Base-by-base conservation (phyloP, 2,888 invertebrate genomes). In the Ectemnius cavifrons region DNA sequence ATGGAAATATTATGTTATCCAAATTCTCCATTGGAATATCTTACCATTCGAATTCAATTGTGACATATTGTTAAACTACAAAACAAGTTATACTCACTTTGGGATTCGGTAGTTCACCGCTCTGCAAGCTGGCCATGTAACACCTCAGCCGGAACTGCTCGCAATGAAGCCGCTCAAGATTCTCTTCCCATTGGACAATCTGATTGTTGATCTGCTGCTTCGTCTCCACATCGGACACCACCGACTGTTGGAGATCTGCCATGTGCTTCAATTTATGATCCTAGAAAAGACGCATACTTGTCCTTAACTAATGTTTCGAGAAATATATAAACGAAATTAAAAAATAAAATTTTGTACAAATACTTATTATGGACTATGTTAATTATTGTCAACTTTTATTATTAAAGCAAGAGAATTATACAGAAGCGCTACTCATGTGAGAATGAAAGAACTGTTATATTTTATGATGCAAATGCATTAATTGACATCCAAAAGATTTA, bases 171-270 rank as follows among this genome's bases (percentile, higher is more conserved):
- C 98, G 94, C 91, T 99, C 99, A 84, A 99, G 93, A 91, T 98
- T 98, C 91, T 98, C 98, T 88, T 99, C 98, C 97, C 98, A 98
- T 90, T 97, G 97, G 75, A 96, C 93, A 91, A 99, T 97, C 93
- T 99, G 98, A 87, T 96, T 95, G 86, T 95, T 96, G 81, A 99
- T 95, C 91, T 98, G 98, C 88, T 97, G 96, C 73, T 97, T 95
- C 76, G 96, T 96, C 87, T 97, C 97, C 63, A 96, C 95, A 91
- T 98, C 98, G 63, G 97, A 95, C 45, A 98, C 97, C 68, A 98
- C 98, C n/a, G 97, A 97, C 92, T 98, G 95, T 92, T 99, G 98
- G 87, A 98, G 93, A 91, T 98, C 98, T n/a, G 98, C 98, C 98
- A 99, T 98, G 90, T 98, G 98, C 91, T 97, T 97, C 92, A 98